Base-by-base conservation (phyloP, 2,113 vertebrate genomes). In the Tichodroma muraria region DNA sequence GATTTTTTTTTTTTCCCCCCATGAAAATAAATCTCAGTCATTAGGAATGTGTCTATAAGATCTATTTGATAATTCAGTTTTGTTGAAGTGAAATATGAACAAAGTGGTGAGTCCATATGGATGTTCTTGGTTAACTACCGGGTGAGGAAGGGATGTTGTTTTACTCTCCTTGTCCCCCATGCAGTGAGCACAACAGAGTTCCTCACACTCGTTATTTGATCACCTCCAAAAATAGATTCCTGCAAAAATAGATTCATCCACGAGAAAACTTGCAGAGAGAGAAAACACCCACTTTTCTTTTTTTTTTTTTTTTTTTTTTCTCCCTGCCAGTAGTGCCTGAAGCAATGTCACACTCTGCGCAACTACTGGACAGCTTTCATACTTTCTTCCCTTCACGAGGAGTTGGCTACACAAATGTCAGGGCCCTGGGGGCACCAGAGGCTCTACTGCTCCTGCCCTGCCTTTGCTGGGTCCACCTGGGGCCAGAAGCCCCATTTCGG, bases 191-290 rank as follows among this genome's bases (percentile, higher is more conserved):
- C n/a, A 86, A 94, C 33, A 8, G 16, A 87, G 30, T 37, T 85
- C 60, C 47, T 47, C 13, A 53, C 60, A 85, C 76, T 93, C 57
- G 59, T 94, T 88, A 85, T 59, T 86, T 87, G 65, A 73, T 71
- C 16, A 4, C 53, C 47, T 92, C 52, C 44, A 50, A 80, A 93
- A 95, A 91, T 89, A 92, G 64, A 65, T 69, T 85, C 35, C 75
- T 86, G 35, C 53, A 52, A 94, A 90, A n/a, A n/a, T n/a, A n/a
- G n/a, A 93, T 91, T 94, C 35, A 85, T 90, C 50, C 15, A 57
- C 63, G 59, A 90, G 81, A 47, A 80, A 86, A 76, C 57, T 76
- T 81, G 33, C 60, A 95, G 61, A 88, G 73, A 80, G 73, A 84
- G 75, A 54, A 93, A 56, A 96, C 57, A 89, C 57, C 61, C 78